phyloP scores from a whole-genome alignment of 1,140 invertebrate species.

The Apis florea region DNA sequence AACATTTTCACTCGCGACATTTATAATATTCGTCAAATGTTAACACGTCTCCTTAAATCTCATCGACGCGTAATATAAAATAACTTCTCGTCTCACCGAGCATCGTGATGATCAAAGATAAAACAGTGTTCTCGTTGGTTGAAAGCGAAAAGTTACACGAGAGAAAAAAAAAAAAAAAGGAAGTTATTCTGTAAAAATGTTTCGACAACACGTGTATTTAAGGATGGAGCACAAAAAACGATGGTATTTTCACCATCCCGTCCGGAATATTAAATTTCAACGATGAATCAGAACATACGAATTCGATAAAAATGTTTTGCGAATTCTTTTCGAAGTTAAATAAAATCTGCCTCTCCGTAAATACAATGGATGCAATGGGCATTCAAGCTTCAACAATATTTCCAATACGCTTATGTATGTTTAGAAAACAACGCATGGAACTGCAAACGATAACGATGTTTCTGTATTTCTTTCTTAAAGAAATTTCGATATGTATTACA shows the following conservation, averaged over 20 bases:
- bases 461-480: not conserved
- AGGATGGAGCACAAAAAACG: not conserved
- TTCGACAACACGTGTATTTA: not conserved
- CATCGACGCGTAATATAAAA: not conserved
- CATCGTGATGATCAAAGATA: constrained; percentile 5
- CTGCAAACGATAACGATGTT: not conserved
- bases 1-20: not conserved
- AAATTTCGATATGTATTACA: not conserved
- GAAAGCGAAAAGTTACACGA: not conserved
- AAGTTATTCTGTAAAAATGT: not conserved
- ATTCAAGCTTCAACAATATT: not conserved
- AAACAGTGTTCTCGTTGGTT: not conserved
- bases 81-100: constrained; percentile 2
- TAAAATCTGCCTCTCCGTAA: not conserved
- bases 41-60: not conserved
- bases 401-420: not conserved
- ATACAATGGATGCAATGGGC: not conserved
- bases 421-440: not conserved
- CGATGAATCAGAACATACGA: not conserved
- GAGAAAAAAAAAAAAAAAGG: no score
- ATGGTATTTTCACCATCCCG: not conserved
- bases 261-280: constrained; percentile 21
- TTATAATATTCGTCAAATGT: not conserved
- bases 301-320: constrained; percentile 9
- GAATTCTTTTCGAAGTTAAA: constrained; percentile 7